Evolutionary conservation across 2,888 invertebrate genomes (phyloP), one percentile per base, ranked within the genome.

Genomic region (Agrypnus murinus): DNA sequence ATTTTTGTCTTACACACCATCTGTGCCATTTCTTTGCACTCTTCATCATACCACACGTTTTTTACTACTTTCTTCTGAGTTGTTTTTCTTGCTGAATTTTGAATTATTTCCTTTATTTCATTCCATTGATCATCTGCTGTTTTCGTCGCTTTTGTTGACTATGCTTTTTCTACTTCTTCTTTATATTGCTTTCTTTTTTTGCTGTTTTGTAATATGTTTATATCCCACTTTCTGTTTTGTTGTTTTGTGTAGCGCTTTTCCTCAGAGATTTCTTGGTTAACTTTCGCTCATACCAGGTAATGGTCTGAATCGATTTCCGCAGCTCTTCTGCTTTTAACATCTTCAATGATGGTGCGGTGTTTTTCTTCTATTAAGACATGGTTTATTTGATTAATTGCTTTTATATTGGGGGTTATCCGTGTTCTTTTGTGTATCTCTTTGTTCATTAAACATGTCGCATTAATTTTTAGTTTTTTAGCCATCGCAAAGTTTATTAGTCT

Each of bases 41-140:
- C 8, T 40, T 8, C 12, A 40, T 40, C 40, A n/a, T 40, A 40
- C 40, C 40, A n/a, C 40, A 40, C n/a, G n/a, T 40, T 40, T n/a
- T n/a, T 40, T 9, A 40, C n/a, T 8, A 40, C 40, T 40, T 40
- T 40, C 40, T 40, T 40, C n/a, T 4, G 3, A n/a, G n/a, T 40
- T 9, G 6, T 7, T 40, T 40, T 40, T 7, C 12, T n/a, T 40
- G 6, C 8, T n/a, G 6, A n/a, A 7, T 9, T n/a, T 40, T 40
- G 40, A 40, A 40, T 40, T 40, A 40, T n/a, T 40, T 40, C n/a
- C 12, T 40, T 40, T 40, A 40, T 40, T n/a, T 40, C 40, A 40
- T 40, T 40, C 40, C 40, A 40, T 40, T 40, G 40, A n/a, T 40
- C 40, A n/a, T 40, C 40, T 40, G 12, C n/a, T 4, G 40, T n/a